Evolutionary conservation across 2,797 vertebrate species (phyloP), one percentile per base, ranked within the genome.

Genomic region (Enteromius afrohamiltoni): DNA sequence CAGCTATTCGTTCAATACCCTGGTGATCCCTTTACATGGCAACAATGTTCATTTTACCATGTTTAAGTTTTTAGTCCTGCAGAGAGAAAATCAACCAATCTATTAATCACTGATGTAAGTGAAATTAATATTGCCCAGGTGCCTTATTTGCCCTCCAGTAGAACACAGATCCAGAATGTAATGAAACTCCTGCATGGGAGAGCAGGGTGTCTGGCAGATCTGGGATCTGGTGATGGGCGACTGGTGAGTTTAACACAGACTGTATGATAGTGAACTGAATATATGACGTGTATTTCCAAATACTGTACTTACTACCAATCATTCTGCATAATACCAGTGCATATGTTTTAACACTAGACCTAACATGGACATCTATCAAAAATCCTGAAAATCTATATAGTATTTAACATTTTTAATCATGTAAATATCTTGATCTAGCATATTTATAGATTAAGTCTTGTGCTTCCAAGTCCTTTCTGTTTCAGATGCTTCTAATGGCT

Each of bases 191-290:
- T 95, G 37, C 86, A 91, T 40, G 94, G 93, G 47, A 91, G 93
- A 74, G 82, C 60, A 21, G 94, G 95, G 34, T 76, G 85, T 71
- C 86, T 95, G 76, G 94, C 91, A 84, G 95, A 95, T 89, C 91
- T 95, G 86, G 94, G 95, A 40, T 95, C 94, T 75, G 94, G 94
- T 81, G 94, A 95, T 84, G 94, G 95, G 76, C 90, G 93, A 84
- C 85, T 95, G 92, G 93, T 95, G 11, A 91, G 88, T 90, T 77
- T 60, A 62, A 26, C 16, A 34, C 11, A 68, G 3, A 55, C 4
- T 11, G 62, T 29, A 19, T 31, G 1, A 42, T 6, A 45, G 69
- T 47, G 14, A 34, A 34, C 8, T 13, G 6, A 26, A 19, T 42
- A 55, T 42, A 16, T 51, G 47, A 10, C 7, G 17, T 26, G 37